These are phyloP conservation scores for Rosalia funebris DNA, from an alignment of 2,888 invertebrate species.

Conservation along the genomic window DNA sequence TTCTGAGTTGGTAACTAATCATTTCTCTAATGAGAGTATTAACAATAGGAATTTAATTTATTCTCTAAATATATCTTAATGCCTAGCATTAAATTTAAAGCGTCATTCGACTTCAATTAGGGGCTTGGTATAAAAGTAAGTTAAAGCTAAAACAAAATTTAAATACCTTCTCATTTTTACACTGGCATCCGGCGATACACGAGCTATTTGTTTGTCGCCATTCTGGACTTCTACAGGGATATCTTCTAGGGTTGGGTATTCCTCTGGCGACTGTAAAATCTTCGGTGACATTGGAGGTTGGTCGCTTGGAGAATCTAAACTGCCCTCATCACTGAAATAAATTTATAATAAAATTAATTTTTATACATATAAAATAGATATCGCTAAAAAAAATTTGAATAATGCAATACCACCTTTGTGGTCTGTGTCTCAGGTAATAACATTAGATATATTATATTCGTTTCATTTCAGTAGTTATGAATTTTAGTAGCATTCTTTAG, in stretches of 20 bases:
- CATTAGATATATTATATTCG: no score
- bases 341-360: no score
- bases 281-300: conserved; percentile 61
- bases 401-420: no score
- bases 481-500: no score
- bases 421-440: no score
- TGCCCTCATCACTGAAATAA: conserved; percentile 60
- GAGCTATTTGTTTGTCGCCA: conserved; percentile 51
- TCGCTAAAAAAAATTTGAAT: no score
- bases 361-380: no score
- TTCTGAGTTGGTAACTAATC: conserved; percentile 15
- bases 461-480: no score
- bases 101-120: conserved; percentile 46
- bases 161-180: conserved; percentile 62
- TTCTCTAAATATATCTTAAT: conserved; percentile 19
- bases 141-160: conserved; percentile 53
- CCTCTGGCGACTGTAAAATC: conserved; percentile 55
- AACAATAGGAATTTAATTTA: conserved; percentile 20
- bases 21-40: conserved; percentile 22
- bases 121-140: conserved; percentile 56
- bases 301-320: conserved; percentile 63
- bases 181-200: conserved; percentile 52
- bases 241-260: conserved; percentile 41
- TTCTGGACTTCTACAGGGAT: conserved; percentile 50
- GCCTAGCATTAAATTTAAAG: conserved; percentile 33